phyloP scores from a whole-genome alignment of 2,888 invertebrate species.

The Nasonia oneida region DNA sequence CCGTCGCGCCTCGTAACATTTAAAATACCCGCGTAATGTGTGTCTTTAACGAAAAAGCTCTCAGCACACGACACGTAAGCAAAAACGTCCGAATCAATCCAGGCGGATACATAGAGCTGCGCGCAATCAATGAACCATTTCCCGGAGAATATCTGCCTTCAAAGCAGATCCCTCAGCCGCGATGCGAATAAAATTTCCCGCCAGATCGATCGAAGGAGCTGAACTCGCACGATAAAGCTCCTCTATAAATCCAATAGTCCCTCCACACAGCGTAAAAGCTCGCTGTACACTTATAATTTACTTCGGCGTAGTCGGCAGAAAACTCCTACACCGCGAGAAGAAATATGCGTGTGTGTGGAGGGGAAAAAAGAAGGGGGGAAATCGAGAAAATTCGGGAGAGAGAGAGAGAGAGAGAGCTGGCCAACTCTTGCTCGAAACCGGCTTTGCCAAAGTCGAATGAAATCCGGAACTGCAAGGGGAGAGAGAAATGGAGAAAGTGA shows the following conservation, averaged over 20 bases:
- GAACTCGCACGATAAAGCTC: constrained; percentile 28
- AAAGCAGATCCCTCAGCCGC: neutral
- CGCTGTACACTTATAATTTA: constrained; percentile 42
- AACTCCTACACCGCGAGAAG: neutral
- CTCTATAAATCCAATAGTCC: constrained; percentile 46
- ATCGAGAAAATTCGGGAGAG: constrained; percentile 52
- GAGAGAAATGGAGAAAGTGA: constrained; percentile 33
- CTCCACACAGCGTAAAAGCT: constrained; percentile 2
- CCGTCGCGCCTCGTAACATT: neutral
- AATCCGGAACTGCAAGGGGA: constrained; percentile 43
- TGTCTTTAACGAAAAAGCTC: too few relatives aligned
- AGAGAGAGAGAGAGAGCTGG: constrained; percentile 30
- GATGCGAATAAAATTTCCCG: constrained; percentile 32
- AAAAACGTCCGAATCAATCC: neutral
- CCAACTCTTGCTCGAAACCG: constrained; percentile 42
- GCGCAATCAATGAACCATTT: constrained; percentile 8
- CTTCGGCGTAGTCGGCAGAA: constrained; percentile 23
- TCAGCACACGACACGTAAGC: neutral
- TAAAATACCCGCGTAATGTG: neutral
- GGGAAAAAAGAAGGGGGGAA: constrained; percentile 2
- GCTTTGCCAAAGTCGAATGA: constrained; percentile 60
- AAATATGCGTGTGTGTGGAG: constrained; percentile 16
- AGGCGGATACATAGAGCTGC: neutral
- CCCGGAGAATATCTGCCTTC: neutral
- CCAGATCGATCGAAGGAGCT: constrained; percentile 20